Percentiles rank a stretch among this genome's conserved stretches.
These are phyloP conservation scores for Amblyjoppa fuscipennis DNA, from an alignment of 2,888 invertebrate genomes.

Conservation along the genomic window DNA sequence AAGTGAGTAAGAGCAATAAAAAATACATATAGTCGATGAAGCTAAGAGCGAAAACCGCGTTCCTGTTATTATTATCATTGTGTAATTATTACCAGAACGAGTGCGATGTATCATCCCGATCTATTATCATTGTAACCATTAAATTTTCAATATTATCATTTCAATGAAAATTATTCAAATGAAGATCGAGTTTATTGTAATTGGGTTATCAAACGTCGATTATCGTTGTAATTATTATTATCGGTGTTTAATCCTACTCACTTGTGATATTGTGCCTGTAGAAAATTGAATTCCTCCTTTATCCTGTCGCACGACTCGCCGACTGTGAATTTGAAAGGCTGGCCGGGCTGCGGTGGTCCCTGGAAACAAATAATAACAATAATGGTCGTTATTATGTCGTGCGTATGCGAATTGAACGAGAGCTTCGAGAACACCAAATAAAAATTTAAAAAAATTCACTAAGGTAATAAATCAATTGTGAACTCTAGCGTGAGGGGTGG, in stretches of 20 bases:
- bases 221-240: not conserved
- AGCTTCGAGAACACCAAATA: not conserved
- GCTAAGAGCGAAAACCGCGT: not conserved
- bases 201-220: not conserved
- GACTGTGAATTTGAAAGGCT: constrained; percentile 97
- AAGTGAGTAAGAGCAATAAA: constrained; percentile 26
- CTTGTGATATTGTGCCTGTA: constrained; percentile 98
- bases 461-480: not conserved
- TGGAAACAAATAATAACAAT: constrained; percentile 81
- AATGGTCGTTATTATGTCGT: not conserved
- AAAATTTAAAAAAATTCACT: not conserved
- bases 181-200: constrained; percentile 30
- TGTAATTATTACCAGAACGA: not conserved
- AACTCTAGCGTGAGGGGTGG: not conserved
- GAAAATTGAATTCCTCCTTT: constrained; percentile 97
- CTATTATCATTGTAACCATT: constrained; percentile 17
- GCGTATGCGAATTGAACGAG: not conserved
- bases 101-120: constrained; percentile 13
- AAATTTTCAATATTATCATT: constrained; percentile 15
- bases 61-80: constrained; percentile 5
- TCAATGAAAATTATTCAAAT: constrained; percentile 26
- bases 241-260: constrained; percentile 87
- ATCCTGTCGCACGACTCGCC: constrained; percentile 97
- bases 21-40: constrained; percentile 1
- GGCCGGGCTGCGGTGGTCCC: constrained; percentile 95